Percentiles rank a stretch among this genome's conserved stretches.
Conservation (phyloP, 1,140 invertebrate genomes). For the Mercenaria mercenaria region DNA sequence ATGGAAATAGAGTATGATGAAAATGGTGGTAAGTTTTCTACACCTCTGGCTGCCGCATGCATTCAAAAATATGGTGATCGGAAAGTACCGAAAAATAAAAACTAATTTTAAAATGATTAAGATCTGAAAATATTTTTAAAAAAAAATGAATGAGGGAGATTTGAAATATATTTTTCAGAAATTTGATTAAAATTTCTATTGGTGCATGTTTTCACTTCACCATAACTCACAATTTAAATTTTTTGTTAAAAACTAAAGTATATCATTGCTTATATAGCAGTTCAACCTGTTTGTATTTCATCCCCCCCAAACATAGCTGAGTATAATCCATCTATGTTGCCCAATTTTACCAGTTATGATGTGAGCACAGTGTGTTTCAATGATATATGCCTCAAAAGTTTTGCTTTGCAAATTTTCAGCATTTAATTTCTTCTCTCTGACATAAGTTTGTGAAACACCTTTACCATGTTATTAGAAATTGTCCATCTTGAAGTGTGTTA, state of each 20-base stretch:
- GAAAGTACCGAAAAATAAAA: not conserved
- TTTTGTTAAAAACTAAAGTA: slow-evolving; percentile 3
- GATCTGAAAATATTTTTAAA: not conserved
- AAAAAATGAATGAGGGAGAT: not conserved
- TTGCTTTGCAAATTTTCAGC: too few relatives aligned
- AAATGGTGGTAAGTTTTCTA: slow-evolving; percentile 50
- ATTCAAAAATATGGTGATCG: slow-evolving; percentile 23
- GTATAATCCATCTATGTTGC: too few relatives aligned
- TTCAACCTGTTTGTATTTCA: not conserved
- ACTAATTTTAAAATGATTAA: not conserved
- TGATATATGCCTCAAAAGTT: too few relatives aligned
- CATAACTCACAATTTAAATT: not conserved
- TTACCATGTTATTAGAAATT: too few relatives aligned
- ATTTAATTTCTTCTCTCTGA: too few relatives aligned
- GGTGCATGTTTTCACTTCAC: slow-evolving; percentile 43
- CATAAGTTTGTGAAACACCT: too few relatives aligned
- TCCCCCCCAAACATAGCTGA: not conserved
- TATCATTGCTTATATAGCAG: not conserved
- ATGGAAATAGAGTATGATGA: slow-evolving; percentile 35
- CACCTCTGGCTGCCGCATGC: slow-evolving; percentile 30
- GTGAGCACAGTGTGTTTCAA: too few relatives aligned
- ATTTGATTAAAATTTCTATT: too few relatives aligned
- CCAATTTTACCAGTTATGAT: too few relatives aligned
- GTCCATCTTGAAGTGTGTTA: too few relatives aligned
- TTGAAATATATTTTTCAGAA: not conserved